These are phyloP conservation scores for Crotalus viridis DNA, from an alignment of 2,113 vertebrate genomes.

Conservation along the genomic window DNA sequence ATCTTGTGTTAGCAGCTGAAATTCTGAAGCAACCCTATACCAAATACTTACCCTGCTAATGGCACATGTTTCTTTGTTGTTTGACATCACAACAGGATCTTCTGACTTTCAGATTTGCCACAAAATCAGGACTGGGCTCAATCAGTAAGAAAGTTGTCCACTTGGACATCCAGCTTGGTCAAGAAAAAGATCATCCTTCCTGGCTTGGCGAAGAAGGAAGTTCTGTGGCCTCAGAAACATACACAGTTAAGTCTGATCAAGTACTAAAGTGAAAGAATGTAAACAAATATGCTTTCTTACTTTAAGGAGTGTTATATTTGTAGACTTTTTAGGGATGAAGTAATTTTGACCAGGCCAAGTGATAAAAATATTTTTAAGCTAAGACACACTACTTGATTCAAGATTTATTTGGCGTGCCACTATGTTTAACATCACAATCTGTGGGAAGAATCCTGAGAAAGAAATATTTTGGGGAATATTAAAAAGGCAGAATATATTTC, in stretches of 20 bases:
- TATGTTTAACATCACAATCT: neutral
- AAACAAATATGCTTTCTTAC: neutral
- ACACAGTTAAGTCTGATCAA: neutral
- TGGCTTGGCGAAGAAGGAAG: neutral
- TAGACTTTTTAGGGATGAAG: neutral
- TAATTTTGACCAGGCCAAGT: neutral
- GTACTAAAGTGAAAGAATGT: neutral
- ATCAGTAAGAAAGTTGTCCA: neutral
- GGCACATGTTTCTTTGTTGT: neutral
- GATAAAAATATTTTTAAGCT: neutral
- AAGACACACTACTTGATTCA: neutral
- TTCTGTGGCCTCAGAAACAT: neutral
- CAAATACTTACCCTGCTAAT: neutral
- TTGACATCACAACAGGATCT: neutral
- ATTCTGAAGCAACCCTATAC: neutral
- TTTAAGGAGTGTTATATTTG: neutral
- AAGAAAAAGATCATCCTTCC: neutral
- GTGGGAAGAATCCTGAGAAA: no score
- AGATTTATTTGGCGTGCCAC: neutral
- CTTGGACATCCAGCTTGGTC: neutral
- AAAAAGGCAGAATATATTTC: no score
- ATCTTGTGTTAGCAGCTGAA: neutral
- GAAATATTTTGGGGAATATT: no score
- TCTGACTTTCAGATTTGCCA: neutral
- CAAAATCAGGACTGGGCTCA: neutral